Evolutionary conservation across 2,797 vertebrate genomes (phyloP).

Genomic region (Onychomys leucogaster): DNA sequence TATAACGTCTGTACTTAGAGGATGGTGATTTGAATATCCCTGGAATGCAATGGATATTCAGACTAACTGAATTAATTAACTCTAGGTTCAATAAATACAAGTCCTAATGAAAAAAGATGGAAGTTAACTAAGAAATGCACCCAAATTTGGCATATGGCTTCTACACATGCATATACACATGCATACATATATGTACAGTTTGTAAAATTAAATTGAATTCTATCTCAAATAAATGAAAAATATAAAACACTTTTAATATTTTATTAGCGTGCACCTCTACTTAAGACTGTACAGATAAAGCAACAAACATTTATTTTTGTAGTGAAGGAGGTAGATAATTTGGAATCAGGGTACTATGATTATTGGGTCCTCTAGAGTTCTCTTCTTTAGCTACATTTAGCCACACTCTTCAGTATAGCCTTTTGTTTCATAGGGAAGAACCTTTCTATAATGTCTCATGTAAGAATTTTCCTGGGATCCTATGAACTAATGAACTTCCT

Average conservation of each 20-base stretch:
- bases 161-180: background rate
- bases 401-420: background rate
- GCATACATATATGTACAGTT: background rate
- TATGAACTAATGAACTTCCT: background rate
- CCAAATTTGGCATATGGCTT: background rate
- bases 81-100: background rate
- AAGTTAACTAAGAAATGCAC: background rate
- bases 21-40: background rate
- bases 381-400: background rate
- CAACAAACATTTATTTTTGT: background rate
- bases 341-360: background rate
- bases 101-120: background rate
- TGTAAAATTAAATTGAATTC: background rate
- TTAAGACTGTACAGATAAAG: background rate
- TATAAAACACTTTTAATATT: background rate
- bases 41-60: background rate
- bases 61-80: background rate
- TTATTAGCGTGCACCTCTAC: background rate
- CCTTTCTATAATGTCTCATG: background rate
- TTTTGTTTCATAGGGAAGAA: no score
- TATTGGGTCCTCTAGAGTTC: background rate
- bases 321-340: background rate
- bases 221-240: background rate
- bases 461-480: rapidly evolving
- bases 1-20: background rate